phyloP scores from a whole-genome alignment of 2,888 invertebrate genomes.

The Limnephilus marmoratus region DNA sequence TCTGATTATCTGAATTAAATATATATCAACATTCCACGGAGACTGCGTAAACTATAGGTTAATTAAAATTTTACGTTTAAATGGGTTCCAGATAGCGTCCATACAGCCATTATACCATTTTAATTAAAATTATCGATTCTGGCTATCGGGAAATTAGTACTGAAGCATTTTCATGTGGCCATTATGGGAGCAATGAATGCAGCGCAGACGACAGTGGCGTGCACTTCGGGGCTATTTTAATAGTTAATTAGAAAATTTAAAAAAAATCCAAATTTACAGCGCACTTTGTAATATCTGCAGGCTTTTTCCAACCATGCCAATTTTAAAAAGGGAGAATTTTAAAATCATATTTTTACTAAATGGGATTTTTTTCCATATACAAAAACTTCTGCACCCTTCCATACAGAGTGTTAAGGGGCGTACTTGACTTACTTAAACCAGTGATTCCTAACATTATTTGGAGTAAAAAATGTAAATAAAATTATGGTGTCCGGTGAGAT shows the following conservation, averaged over 20 bases:
- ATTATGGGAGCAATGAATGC: neutral
- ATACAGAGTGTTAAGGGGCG: too few species aligned
- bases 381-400: too few species aligned
- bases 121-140: conserved; percentile 46
- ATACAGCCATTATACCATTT: conserved; percentile 11
- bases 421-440: too few species aligned
- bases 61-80: neutral
- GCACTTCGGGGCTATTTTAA: neutral
- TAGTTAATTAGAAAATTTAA: neutral
- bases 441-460: too few species aligned
- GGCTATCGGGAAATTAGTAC: conserved; percentile 40
- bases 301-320: neutral
- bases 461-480: too few species aligned
- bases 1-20: neutral
- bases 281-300: neutral
- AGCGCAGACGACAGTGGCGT: neutral
- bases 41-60: neutral
- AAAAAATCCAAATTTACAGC: neutral
- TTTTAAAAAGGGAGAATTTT: neutral
- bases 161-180: neutral
- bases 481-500: too few species aligned
- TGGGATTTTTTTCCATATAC: too few species aligned
- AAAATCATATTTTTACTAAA: neutral
- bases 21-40: neutral
- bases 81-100: neutral